Evolutionary conservation across 2,888 invertebrate species (phyloP).

Genomic region (Incurvaria masculella): DNA sequence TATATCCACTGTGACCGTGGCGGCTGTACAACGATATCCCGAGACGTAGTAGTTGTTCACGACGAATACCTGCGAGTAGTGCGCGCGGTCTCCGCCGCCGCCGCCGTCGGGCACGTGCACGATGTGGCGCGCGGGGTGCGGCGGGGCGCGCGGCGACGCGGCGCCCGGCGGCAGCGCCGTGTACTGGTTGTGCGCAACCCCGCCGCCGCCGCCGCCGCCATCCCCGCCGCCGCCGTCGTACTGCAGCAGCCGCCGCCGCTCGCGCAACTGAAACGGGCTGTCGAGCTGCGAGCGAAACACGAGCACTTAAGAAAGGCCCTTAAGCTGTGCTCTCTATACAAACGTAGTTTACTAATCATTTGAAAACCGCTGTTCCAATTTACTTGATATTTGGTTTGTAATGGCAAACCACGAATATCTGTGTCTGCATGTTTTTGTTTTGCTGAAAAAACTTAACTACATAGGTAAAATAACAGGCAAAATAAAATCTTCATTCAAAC

Average conservation of each 20-base stretch:
- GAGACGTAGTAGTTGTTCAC: too few relatives aligned
- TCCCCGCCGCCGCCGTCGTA: conserved; percentile 44
- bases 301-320: too few relatives aligned
- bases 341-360: too few relatives aligned
- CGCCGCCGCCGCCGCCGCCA: conserved; percentile 43
- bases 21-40: too few relatives aligned
- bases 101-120: conserved; percentile 28
- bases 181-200: conserved; percentile 41
- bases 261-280: conserved; percentile 49
- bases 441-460: not conserved
- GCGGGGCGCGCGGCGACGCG: conserved; percentile 16
- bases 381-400: too few relatives aligned
- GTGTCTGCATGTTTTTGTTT: too few relatives aligned
- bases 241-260: conserved; percentile 45
- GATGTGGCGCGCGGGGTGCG: conserved; percentile 20
- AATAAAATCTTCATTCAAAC: too few relatives aligned
- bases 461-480: too few relatives aligned
- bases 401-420: too few relatives aligned
- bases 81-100: conserved; percentile 30
- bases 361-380: too few relatives aligned
- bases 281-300: conserved; percentile 28
- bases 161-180: conserved; percentile 45
- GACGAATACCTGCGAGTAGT: conserved; percentile 36
- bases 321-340: too few relatives aligned
- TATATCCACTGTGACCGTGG: too few relatives aligned